phyloP scores from a whole-genome alignment of 1,140 invertebrate species.

The Calycopis cecrops region DNA sequence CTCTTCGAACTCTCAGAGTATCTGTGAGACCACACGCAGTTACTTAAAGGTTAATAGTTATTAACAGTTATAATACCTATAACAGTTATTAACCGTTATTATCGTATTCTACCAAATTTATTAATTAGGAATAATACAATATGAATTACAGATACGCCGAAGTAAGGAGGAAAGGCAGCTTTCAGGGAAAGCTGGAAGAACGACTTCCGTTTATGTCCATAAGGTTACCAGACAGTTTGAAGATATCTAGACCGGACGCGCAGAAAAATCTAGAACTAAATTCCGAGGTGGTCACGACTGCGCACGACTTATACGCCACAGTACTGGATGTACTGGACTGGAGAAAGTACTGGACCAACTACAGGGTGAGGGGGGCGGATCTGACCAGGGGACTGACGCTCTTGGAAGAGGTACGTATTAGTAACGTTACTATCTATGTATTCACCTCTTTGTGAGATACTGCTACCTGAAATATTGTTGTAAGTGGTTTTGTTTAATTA shows the following conservation, averaged over 20 bases:
- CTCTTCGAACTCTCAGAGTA: no score
- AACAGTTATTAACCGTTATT: no score
- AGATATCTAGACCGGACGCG: no score
- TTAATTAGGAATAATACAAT: no score
- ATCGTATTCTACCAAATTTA: no score
- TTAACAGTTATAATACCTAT: no score
- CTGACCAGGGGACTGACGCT: conserved; percentile 80
- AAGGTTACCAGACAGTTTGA: conserved; percentile 76
- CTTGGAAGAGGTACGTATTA: conserved; percentile 79
- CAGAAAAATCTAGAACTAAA: conserved; percentile 81
- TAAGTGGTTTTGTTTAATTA: no score
- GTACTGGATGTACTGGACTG: conserved; percentile 79
- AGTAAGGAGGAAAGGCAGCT: conserved; percentile 87
- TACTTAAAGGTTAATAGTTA: no score
- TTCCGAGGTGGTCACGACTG: conserved; percentile 81
- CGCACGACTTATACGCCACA: conserved; percentile 88
- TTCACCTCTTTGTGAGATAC: no score
- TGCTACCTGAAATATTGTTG: no score
- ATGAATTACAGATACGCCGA: conserved; percentile 83
- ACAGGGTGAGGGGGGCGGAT: conserved; percentile 69
- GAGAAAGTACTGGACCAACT: conserved; percentile 11
- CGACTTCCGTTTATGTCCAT: conserved; percentile 90
- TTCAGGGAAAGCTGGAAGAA: conserved; percentile 94
- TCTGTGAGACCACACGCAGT: no score
- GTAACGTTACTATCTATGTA: no score